Evolutionary conservation across 1,140 invertebrate species (phyloP), one percentile per base, ranked within the genome.

Genomic region (Hylyphantes graminicola): DNA sequence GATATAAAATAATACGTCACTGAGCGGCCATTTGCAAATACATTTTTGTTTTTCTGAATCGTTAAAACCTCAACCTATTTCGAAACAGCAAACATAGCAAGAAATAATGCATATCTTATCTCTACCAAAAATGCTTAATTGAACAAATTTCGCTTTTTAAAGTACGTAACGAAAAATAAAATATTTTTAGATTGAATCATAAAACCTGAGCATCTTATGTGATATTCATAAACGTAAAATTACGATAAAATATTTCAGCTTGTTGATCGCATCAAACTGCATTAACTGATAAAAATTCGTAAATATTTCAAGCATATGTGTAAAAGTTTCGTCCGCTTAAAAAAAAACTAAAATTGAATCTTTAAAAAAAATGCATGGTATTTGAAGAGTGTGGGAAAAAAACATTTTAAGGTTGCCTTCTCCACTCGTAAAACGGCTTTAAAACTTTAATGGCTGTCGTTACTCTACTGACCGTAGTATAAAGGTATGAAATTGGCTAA

Each of bases 371-470:
- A 63, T 35, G 35, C 35, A 35, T 35, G 21, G 21, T 19, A 21
- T 17, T 17, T 12, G 64, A 12, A 19, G 21, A 67, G 35, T n/a
- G 8, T 12, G 8, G 21, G 19, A 55, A 76, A 64, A 76, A 76
- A 63, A 13, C 15, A 50, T 74, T 74, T 64, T 59, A 51, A 51
- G 53, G 74, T 19, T 64, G 74, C 51, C 15, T 64, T 17, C 35
- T 17, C 59, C 19, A 63, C 15, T 76, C 74, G 59, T 76, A 76
- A 76, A 76, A 76, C 7, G 48, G 74, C 74, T 76, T 76, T 76
- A 76, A 76, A 76, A 76, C 59, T 76, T 76, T 76, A 63, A 76
- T 76, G 74, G 53, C 74, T 12, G 59, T 51, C 57, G 59, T 76
- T 76, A 76, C 59, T 70, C 12, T n/a, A 51, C 15, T 70, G 68